Conservation (phyloP, 2,888 invertebrate genomes). For the Chironomus tentans region DNA sequence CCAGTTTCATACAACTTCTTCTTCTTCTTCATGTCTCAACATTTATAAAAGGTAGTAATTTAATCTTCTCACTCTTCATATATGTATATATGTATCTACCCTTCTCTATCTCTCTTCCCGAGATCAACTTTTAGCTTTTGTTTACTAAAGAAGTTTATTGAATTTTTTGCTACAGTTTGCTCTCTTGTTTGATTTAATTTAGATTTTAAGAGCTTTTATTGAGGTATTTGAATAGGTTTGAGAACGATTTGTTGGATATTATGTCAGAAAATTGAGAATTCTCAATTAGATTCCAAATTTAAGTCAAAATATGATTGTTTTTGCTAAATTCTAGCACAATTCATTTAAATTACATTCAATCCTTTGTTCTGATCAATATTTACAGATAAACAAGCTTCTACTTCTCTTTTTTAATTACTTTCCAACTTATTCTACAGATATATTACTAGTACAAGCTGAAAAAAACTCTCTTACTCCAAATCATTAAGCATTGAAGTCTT, state of each 20-base stretch:
- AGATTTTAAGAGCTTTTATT: no score
- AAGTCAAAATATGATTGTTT: no score
- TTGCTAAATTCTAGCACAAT: no score
- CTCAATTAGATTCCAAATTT: no score
- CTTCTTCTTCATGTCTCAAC: not conserved
- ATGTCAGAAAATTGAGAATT: no score
- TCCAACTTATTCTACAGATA: no score
- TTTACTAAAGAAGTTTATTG: not conserved
- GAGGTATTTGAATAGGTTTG: no score
- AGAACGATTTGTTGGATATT: no score
- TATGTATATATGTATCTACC: not conserved
- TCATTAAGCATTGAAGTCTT: not conserved
- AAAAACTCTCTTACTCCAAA: not conserved
- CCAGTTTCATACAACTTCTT: slow-evolving; percentile 9
- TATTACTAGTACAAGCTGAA: not conserved
- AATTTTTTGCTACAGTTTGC: not conserved
- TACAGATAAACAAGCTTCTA: no score
- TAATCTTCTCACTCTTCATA: not conserved
- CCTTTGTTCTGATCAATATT: no score
- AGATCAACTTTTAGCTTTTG: not conserved
- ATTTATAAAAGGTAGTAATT: not conserved
- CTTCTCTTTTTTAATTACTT: no score
- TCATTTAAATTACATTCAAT: no score
- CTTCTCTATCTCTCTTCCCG: not conserved
- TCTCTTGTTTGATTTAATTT: not conserved